phyloP scores from a whole-genome alignment of 1,140 invertebrate genomes.

The Meloidogyne exigua region DNA sequence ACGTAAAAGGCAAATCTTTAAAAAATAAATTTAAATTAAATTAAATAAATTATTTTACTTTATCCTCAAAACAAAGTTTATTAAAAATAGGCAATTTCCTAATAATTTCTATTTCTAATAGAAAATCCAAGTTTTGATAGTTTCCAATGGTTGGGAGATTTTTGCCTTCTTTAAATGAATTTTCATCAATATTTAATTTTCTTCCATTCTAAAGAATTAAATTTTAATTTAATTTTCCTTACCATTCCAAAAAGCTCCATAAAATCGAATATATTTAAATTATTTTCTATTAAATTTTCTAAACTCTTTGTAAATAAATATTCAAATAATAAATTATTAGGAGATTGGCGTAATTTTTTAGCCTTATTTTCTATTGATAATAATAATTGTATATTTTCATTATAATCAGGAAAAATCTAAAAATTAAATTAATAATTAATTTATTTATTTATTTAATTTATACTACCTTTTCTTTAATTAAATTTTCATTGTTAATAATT shows the following conservation, averaged over 20 bases:
- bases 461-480: not conserved
- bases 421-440: not conserved
- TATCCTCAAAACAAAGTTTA: not conserved
- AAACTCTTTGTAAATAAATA: not conserved
- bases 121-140: not conserved
- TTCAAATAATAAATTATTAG: conserved; percentile 7
- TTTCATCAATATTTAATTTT: not conserved
- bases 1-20: not conserved
- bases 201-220: not conserved
- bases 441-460: not conserved
- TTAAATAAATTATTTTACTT: not conserved
- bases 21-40: not conserved
- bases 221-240: not conserved
- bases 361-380: not conserved
- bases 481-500: not conserved
- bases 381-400: not conserved
- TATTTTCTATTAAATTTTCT: conserved; percentile 7
- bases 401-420: not conserved
- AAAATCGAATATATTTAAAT: not conserved
- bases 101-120: not conserved
- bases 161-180: not conserved
- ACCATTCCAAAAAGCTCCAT: not conserved
- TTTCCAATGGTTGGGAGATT: not conserved
- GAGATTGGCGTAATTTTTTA: conserved; percentile 8
- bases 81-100: not conserved